Percentiles rank a stretch among this genome's conserved stretches.
These are phyloP conservation scores for Cavia aperea DNA, from an alignment of 2,113 vertebrate species.

Conservation along the genomic window DNA sequence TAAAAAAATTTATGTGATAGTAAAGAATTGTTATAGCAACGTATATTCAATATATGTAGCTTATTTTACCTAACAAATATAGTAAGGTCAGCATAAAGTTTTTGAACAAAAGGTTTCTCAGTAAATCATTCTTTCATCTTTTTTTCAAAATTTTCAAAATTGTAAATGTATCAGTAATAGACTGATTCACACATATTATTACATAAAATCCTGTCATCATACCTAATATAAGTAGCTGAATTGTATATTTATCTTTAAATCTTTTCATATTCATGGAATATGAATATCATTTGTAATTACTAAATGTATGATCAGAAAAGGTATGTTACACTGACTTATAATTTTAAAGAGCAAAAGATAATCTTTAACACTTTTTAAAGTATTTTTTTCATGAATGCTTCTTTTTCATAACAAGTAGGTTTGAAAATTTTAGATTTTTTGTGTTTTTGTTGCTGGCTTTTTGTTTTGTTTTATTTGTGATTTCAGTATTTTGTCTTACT, in stretches of 20 bases:
- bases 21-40: background rate
- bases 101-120: background rate
- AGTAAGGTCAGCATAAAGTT: background rate
- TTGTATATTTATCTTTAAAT: conserved; percentile 52
- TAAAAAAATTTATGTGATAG: background rate
- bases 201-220: conserved; percentile 38
- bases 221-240: conserved; percentile 26
- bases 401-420: background rate
- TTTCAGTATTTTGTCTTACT: conserved; percentile 68
- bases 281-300: background rate
- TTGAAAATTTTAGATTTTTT: conserved; percentile 70
- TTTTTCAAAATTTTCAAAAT: conserved; percentile 28
- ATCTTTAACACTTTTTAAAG: conserved; percentile 49
- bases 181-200: conserved; percentile 40
- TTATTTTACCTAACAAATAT: background rate
- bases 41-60: background rate
- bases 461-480: background rate
- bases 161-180: background rate
- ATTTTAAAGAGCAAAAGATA: conserved; percentile 58
- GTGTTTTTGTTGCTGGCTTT: no score
- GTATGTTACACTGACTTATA: conserved; percentile 26
- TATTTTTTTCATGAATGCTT: conserved; percentile 26
- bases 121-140: background rate
- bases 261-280: conserved; percentile 54
- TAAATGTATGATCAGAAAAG: conserved; percentile 48